Conservation (phyloP, 2,113 vertebrate species). For the Apodemus speciosus region DNA sequence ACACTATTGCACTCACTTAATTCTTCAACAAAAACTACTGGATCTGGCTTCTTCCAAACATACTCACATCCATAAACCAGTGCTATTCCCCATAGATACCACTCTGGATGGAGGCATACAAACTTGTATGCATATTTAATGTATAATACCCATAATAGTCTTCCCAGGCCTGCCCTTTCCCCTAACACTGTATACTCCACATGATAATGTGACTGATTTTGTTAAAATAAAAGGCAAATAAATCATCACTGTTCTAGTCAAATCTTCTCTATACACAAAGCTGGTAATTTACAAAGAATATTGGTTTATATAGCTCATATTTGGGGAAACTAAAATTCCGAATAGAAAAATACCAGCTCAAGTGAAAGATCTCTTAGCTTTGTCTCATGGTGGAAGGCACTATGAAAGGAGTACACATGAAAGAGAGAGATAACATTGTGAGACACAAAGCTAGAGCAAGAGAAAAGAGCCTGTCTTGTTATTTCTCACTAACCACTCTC, state of each 20-base stretch:
- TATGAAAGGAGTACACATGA: neutral
- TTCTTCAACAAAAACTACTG: neutral
- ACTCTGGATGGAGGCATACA: neutral
- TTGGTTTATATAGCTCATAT: neutral
- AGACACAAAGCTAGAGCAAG: neutral
- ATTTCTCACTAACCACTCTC: neutral
- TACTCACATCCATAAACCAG: neutral
- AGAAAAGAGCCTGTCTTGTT: neutral
- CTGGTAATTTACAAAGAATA: neutral
- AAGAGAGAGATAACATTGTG: neutral
- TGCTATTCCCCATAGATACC: neutral
- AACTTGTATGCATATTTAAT: neutral
- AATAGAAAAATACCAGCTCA: neutral
- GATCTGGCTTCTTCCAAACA: neutral
- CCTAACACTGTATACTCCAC: neutral
- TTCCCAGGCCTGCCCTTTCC: neutral
- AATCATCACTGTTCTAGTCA: neutral
- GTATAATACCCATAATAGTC: neutral
- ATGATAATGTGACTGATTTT: neutral
- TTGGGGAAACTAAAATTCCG: neutral
- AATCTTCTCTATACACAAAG: neutral
- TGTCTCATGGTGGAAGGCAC: neutral
- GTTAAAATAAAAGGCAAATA: slow-evolving; percentile 12
- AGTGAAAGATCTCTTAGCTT: neutral
- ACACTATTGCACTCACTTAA: neutral